phyloP scores from a whole-genome alignment of 2,888 invertebrate species.

The Tribolium freemani region DNA sequence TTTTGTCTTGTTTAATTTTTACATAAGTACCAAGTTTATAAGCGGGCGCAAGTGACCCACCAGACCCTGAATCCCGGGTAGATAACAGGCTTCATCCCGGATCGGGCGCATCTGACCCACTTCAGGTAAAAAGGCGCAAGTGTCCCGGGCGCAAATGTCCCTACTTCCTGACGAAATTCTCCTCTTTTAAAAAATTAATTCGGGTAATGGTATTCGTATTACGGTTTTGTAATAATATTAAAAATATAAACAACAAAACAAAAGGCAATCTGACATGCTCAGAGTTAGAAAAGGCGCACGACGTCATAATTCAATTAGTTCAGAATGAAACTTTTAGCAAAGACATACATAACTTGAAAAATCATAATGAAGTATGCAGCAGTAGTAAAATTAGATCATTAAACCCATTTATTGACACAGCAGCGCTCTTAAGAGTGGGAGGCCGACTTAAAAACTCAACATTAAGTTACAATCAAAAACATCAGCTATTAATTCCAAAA shows the following conservation, averaged over 20 bases:
- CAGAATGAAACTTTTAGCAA: background rate
- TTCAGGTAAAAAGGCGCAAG: no score
- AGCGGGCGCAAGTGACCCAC: no score
- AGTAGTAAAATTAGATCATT: background rate
- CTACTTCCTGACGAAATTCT: no score
- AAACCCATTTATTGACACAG: background rate
- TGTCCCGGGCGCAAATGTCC: no score
- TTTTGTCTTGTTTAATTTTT: no score
- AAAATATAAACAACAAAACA: background rate
- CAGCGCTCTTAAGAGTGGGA: background rate
- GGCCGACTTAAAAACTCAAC: background rate
- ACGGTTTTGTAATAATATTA: background rate
- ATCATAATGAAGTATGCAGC: background rate
- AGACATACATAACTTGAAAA: background rate
- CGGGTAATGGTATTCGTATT: background rate
- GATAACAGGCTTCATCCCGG: no score
- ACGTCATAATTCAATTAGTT: background rate
- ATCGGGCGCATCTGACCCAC: no score
- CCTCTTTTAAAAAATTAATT: background rate
- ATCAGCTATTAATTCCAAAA: background rate
- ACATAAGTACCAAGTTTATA: no score
- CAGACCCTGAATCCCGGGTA: no score
- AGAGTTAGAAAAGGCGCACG: background rate
- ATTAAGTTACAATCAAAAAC: slow-evolving; percentile 12
- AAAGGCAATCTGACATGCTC: background rate